Conservation (phyloP, 2,888 invertebrate genomes). For the Cybosia mesomella region DNA sequence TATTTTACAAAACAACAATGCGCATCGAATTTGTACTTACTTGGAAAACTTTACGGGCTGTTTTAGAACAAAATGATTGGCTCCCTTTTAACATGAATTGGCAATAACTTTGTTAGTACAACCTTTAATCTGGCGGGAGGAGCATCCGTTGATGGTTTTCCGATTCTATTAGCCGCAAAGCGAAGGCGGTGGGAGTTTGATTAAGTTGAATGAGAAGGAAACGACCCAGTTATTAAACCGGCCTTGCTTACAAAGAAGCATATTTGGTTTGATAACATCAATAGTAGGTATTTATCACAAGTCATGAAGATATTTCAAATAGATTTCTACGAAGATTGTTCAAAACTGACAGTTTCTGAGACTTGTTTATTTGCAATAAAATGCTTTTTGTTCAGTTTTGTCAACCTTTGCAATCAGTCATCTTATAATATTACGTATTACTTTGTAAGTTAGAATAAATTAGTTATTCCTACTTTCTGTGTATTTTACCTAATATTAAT, state of each 20-base stretch:
- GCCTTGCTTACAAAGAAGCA: conserved; percentile 17
- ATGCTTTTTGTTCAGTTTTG: too few species aligned
- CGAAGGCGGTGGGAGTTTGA: conserved; percentile 63
- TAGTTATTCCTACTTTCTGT: too few species aligned
- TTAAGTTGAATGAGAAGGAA: conserved; percentile 72
- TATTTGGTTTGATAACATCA: neutral
- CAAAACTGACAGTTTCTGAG: too few species aligned
- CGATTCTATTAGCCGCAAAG: conserved; percentile 79
- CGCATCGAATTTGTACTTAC: conserved; percentile 35
- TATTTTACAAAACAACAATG: conserved; percentile 25
- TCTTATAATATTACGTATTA: too few species aligned
- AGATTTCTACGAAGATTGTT: neutral
- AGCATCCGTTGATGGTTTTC: conserved; percentile 78
- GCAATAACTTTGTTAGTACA: conserved; percentile 65
- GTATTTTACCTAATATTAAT: too few species aligned
- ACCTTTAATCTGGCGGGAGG: conserved; percentile 69
- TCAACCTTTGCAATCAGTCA: too few species aligned
- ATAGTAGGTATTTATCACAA: too few species aligned
- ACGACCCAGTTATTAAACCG: conserved; percentile 61
- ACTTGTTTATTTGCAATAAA: too few species aligned
- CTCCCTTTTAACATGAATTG: conserved; percentile 56
- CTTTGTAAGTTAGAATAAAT: too few species aligned
- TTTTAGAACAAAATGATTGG: conserved; percentile 36
- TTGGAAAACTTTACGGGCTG: conserved; percentile 33
- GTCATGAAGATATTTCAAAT: neutral